Evolutionary conservation across 2,113 vertebrate species (phyloP), one percentile per base, ranked within the genome.

Genomic region (Mellivora capensis): DNA sequence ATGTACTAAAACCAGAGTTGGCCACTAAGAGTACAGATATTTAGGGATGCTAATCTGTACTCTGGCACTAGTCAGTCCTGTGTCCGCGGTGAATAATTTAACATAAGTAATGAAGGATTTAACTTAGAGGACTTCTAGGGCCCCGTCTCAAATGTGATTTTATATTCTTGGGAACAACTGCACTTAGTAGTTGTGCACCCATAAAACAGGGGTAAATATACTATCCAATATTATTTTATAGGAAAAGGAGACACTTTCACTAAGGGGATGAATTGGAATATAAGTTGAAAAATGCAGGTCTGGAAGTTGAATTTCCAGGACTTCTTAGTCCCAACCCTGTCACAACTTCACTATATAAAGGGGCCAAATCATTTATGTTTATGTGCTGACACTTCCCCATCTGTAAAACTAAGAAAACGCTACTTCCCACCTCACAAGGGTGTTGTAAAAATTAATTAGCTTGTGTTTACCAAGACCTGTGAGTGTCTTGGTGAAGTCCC

Each of bases 381-480:
- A 84, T 4, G 14, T 18, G 79, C 87, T 90, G 87, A 94, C 49
- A 93, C 64, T 11, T 93, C 44, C 59, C 57, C 10, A 34, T 95
- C 90, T 64, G 52, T 13, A 95, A 83, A 94, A 77, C 59, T 39
- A 71, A 18, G 85, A 74, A 91, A 76, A 94, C 2, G 52, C 44
- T 80, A 72, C 88, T 90, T 91, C 31, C 91, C 14, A 49, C 49
- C 62, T 96, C 97, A 91, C 91, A 85, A 69, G 87, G 71, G 93
- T 93, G 47, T 80, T 96, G 96, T 97, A 91, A 95, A 96, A 97
- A 97, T 97, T 97, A 97, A 98, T 98, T 92, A 97, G 91, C 37
- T 94, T 83, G 1, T 93, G 87, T 97, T 97, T 91, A 93, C 80
- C 67, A 52, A 71, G 94, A 94, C 93, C 93, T 84, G 49, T 0